Base-by-base conservation (phyloP, 37 sponge, comb jelly and placozoan genomes). In the Petrosia ficiformis region DNA sequence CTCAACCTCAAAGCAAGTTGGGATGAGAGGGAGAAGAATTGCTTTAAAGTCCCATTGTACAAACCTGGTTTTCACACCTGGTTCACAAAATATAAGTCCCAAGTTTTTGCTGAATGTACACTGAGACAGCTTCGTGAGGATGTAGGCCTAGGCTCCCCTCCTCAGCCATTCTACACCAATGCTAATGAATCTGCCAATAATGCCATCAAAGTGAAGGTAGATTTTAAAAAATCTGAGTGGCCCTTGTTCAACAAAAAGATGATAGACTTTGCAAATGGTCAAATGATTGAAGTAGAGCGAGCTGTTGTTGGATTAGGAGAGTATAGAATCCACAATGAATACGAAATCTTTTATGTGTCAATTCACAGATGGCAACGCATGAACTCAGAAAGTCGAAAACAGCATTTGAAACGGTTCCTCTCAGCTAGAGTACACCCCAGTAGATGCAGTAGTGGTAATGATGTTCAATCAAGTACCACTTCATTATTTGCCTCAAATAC, bases 291-390 rank as follows among this genome's bases (percentile, higher is more conserved):
- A 44, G 68, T 82, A 25, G 82, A 82, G 59, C 33, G 75, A 26
- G 82, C 82, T 4, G 48, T 82, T 5, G 67, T 82, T 30, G 70
- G 68, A 8, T 41, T 74, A 28, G 82, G 75, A 37, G 74, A 82
- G 58, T 74, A 82, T 54, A 74, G 63, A 5, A 48, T 82, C 31
- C 1, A 56, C 31, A 2, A 25, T 4, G 41, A 82, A 41, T 82
- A 67, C 38, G n/a, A n/a, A n/a, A n/a, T n/a, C n/a, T n/a, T n/a
- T n/a, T 30, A 82, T 64, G 54, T 80, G 42, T 24, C 29, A 2
- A 73, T 72, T 44, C 26, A 6, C 14, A 39, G 43, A 32, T 80
- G 73, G 81, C 72, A 72, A 38, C 14, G 24, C 1, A 80, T 80
- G 81, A 65, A 34, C 6, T 44, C 34, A 42, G 73, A 72, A 21